phyloP scores from a whole-genome alignment of 1,140 invertebrate species.

The Tetraneura akinire region DNA sequence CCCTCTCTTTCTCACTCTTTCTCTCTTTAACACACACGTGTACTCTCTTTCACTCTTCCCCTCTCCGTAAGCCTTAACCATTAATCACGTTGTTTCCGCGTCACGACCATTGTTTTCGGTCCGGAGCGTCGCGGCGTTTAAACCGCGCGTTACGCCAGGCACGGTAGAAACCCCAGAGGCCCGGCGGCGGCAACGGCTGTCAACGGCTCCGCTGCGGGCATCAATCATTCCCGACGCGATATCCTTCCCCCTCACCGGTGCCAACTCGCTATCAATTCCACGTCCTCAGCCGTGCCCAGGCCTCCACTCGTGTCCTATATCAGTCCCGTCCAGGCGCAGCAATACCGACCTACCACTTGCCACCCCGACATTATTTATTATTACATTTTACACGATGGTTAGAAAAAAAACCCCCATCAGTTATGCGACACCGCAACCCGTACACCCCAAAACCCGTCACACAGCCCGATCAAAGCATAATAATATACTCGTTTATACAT shows the following conservation, averaged over 20 bases:
- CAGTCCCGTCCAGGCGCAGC: neutral
- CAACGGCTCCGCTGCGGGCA: constrained; percentile 8
- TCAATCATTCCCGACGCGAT: constrained; percentile 32
- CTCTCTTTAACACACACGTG: constrained; percentile 37
- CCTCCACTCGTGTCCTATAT: neutral
- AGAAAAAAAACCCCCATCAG: no score
- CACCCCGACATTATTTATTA: neutral
- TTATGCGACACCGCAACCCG: no score
- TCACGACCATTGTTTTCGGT: constrained; percentile 33
- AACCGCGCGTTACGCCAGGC: constrained; percentile 15
- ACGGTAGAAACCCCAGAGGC: constrained; percentile 21
- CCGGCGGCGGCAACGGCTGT: neutral
- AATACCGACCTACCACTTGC: neutral
- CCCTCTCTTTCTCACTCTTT: neutral
- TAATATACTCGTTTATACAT: neutral
- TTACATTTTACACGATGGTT: constrained; percentile 2
- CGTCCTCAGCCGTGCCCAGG: neutral
- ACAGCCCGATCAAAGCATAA: neutral
- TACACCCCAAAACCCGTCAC: neutral
- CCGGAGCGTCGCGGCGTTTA: constrained; percentile 46
- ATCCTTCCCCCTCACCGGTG: neutral
- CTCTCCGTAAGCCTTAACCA: neutral
- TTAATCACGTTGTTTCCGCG: constrained; percentile 50
- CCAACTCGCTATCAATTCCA: neutral
- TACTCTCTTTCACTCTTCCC: constrained; percentile 14